Evolutionary conservation across 2,113 vertebrate species (phyloP).

Genomic region (Cynoglossus semilaevis): DNA sequence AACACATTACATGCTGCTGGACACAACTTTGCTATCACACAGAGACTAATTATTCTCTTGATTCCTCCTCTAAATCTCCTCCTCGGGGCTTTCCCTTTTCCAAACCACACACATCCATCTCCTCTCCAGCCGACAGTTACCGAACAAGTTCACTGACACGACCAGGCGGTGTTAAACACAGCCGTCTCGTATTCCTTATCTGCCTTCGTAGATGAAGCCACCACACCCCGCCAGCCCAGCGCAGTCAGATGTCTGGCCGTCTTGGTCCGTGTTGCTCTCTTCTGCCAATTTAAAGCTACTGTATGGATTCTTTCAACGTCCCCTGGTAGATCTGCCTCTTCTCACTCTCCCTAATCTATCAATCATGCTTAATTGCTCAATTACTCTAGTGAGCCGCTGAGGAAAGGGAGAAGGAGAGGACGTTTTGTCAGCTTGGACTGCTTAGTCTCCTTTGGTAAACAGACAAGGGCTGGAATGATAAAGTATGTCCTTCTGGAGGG

Average conservation of each 20-base stretch:
- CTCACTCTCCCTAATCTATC: slow-evolving; percentile 60
- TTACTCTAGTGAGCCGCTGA: slow-evolving; percentile 60
- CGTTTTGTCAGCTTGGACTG: slow-evolving; percentile 50
- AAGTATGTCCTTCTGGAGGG: slow-evolving; percentile 63
- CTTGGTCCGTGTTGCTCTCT: slow-evolving; percentile 22
- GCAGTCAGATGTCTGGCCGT: slow-evolving; percentile 43
- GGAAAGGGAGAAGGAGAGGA: slow-evolving; percentile 42
- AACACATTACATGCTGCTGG: slow-evolving; percentile 16
- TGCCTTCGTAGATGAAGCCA: slow-evolving; percentile 21
- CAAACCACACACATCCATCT: slow-evolving; percentile 31
- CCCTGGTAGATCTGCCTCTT: slow-evolving; percentile 46
- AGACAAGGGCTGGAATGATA: slow-evolving; percentile 57
- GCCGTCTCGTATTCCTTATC: slow-evolving; percentile 33
- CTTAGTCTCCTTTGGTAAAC: slow-evolving; percentile 58
- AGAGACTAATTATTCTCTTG: slow-evolving; percentile 54
- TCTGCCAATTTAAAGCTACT: slow-evolving; percentile 67
- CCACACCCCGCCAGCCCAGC: slow-evolving; percentile 15
- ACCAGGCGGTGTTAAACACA: slow-evolving; percentile 10
- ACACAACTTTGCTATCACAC: slow-evolving; percentile 39
- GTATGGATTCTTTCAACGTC: slow-evolving; percentile 58
- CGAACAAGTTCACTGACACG: slow-evolving; percentile 17
- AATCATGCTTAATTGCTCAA: slow-evolving; percentile 75
- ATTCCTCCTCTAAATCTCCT: slow-evolving; percentile 7
- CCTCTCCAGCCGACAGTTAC: slow-evolving; percentile 16
- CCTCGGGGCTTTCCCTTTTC: slow-evolving; percentile 15